Conservation (phyloP, 2,888 invertebrate genomes). For the Andrena bicolor region DNA sequence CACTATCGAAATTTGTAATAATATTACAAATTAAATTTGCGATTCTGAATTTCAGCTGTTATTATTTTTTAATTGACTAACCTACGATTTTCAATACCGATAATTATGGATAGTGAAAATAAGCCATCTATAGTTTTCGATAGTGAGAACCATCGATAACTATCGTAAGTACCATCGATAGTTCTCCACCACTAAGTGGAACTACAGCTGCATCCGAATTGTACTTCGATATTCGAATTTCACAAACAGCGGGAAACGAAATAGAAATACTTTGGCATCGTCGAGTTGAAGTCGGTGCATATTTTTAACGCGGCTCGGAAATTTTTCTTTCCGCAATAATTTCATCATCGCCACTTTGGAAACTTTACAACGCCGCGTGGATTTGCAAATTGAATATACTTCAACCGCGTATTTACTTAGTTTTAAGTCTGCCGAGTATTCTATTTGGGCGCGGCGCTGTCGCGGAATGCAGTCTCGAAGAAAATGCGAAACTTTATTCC, state of each 20-base stretch:
- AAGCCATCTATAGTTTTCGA: too few species aligned
- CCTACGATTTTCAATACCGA: too few species aligned
- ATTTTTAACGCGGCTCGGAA: not conserved
- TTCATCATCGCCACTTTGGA: conserved; percentile 17
- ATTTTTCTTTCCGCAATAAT: conserved; percentile 13
- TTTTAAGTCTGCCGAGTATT: conserved; percentile 59
- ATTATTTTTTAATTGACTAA: too few species aligned
- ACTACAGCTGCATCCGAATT: too few species aligned
- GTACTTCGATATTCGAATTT: too few species aligned
- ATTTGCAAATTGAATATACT: conserved; percentile 74
- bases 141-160: too few species aligned
- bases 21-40: too few species aligned
- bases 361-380: conserved; percentile 23
- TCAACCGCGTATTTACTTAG: conserved; percentile 68
- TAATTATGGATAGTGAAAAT: too few species aligned
- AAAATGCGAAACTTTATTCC: conserved; percentile 71
- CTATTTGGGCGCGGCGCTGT: conserved; percentile 62
- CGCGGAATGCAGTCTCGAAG: conserved; percentile 37
- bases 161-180: too few species aligned
- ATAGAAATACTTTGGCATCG: not conserved
- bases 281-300: not conserved
- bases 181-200: too few species aligned
- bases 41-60: too few species aligned
- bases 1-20: too few species aligned
- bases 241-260: not conserved